phyloP scores from a whole-genome alignment of 2,888 invertebrate species.

The Trachelus tabidus region DNA sequence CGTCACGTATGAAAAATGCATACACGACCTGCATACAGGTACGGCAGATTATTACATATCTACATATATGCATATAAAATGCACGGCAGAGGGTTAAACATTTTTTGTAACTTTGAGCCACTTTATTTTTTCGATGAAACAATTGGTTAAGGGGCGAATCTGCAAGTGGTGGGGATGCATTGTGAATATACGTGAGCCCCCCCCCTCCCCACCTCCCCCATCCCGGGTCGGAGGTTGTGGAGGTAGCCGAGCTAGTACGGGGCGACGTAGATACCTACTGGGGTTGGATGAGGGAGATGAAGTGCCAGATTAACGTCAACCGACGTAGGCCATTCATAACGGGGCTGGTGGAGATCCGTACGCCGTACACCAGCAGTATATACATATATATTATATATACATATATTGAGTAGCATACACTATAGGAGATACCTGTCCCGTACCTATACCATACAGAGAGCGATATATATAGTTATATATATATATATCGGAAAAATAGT shows the following conservation, averaged over 20 bases:
- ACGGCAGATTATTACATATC: not conserved
- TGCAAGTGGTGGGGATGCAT: not conserved
- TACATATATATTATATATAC: not conserved
- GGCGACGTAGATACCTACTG: constrained; percentile 12
- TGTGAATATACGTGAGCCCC: too few species aligned
- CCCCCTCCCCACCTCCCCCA: too few species aligned
- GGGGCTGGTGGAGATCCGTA: constrained; percentile 25
- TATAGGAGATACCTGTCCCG: constrained; percentile 38
- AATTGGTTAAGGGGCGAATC: constrained; percentile 32
- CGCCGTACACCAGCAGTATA: not conserved
- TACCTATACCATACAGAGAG: not conserved
- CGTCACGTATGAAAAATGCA: too few species aligned
- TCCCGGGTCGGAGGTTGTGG: constrained; percentile 8
- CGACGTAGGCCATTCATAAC: constrained; percentile 51
- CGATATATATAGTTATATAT: not conserved
- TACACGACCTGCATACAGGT: too few species aligned
- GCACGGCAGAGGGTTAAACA: not conserved
- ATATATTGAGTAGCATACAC: constrained; percentile 21
- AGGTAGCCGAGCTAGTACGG: constrained; percentile 4
- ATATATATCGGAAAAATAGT: constrained; percentile 40
- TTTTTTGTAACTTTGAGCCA: not conserved
- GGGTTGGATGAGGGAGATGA: constrained; percentile 25
- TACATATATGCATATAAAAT: not conserved
- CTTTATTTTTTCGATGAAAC: constrained; percentile 37
- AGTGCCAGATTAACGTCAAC: constrained; percentile 52